These are phyloP conservation scores for Leptarthrus brevirostris DNA, from an alignment of 2,888 invertebrate species.

Conservation along the genomic window DNA sequence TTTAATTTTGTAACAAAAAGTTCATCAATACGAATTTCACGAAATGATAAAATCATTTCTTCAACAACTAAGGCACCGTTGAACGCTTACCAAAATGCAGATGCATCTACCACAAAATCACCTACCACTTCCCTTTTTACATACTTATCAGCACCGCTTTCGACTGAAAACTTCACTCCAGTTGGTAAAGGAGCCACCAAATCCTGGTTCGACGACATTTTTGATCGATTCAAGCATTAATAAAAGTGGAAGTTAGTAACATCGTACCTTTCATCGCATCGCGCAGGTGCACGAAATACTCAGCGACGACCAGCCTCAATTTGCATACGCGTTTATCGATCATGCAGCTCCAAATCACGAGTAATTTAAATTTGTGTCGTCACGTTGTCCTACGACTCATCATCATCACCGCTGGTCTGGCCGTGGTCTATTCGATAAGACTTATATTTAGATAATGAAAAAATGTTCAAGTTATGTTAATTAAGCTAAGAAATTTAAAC, in stretches of 20 bases:
- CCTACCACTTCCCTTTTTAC: background rate
- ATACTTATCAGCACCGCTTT: slow-evolving; percentile 3
- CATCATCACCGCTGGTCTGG: slow-evolving; percentile 1
- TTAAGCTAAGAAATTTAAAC: slow-evolving; percentile 3
- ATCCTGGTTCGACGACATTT: slow-evolving; percentile 29
- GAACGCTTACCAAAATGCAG: background rate
- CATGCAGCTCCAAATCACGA: background rate
- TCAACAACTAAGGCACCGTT: background rate
- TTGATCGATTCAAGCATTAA: slow-evolving; percentile 32
- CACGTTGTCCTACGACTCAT: slow-evolving; percentile 5
- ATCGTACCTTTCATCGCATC: background rate
- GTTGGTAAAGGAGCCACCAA: background rate
- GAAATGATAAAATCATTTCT: background rate
- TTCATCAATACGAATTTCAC: background rate
- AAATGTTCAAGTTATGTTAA: slow-evolving; percentile 1
- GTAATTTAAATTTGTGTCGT: slow-evolving; percentile 15
- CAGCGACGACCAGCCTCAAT: slow-evolving; percentile 9
- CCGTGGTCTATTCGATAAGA: slow-evolving; percentile 23
- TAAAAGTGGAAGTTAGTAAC: background rate
- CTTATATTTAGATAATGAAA: slow-evolving; percentile 35
- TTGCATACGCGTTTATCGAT: slow-evolving; percentile 22
- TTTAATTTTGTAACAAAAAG: background rate
- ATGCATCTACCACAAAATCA: background rate
- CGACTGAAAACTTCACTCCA: background rate
- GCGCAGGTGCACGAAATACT: background rate